phyloP scores from a whole-genome alignment of 2,888 invertebrate species.

The Andrena haemorrhoa region DNA sequence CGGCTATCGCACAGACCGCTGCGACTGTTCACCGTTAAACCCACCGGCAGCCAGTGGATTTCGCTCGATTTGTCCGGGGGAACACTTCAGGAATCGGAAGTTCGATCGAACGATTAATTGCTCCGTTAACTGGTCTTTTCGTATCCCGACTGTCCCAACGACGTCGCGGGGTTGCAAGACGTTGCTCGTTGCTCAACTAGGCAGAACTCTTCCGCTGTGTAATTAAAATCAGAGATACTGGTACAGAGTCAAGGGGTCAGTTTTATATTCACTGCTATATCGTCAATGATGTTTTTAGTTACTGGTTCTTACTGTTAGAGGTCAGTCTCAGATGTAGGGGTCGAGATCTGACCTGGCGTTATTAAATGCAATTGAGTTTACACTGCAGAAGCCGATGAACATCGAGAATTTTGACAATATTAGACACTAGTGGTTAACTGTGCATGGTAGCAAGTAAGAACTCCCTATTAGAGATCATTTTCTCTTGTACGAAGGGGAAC shows the following conservation, averaged over 20 bases:
- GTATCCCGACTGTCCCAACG: slow-evolving; percentile 55
- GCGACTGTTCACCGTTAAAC: slow-evolving; percentile 58
- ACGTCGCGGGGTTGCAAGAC: slow-evolving; percentile 30
- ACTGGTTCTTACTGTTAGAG: too few relatives aligned
- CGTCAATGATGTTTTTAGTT: too few relatives aligned
- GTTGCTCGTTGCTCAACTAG: neutral
- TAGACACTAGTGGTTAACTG: too few relatives aligned
- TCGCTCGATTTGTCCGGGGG: slow-evolving; percentile 72
- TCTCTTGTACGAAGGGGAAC: neutral
- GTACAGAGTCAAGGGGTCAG: neutral
- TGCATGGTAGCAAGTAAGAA: too few relatives aligned
- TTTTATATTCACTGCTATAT: too few relatives aligned
- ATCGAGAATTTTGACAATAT: too few relatives aligned
- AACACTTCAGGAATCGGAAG: slow-evolving; percentile 80
- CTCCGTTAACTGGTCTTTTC: slow-evolving; percentile 70
- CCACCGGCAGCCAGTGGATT: slow-evolving; percentile 60
- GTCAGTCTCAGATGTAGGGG: too few relatives aligned
- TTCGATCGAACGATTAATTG: slow-evolving; percentile 80
- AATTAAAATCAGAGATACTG: neutral
- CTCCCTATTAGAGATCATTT: neutral
- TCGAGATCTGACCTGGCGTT: too few relatives aligned
- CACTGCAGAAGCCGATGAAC: too few relatives aligned
- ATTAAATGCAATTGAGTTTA: too few relatives aligned
- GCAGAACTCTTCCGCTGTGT: neutral
- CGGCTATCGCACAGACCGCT: slow-evolving; percentile 52